These are phyloP conservation scores for Ooceraea biroi DNA, from an alignment of 1,140 invertebrate genomes.

Conservation along the genomic window DNA sequence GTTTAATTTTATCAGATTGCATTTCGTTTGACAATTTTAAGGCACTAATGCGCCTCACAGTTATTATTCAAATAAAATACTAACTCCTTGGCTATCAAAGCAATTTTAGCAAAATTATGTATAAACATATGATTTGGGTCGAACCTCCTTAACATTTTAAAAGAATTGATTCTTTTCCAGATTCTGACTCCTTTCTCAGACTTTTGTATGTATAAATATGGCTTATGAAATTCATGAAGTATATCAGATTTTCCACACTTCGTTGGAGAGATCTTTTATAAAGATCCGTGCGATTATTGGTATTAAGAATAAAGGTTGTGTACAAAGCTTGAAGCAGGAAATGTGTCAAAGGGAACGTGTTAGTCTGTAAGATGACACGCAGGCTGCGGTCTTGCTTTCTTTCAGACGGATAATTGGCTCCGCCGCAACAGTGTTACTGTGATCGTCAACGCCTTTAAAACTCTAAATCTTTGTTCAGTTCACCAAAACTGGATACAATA, in stretches of 20 bases:
- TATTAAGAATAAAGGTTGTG: background rate
- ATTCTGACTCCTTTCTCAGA: too few species aligned
- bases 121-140: background rate
- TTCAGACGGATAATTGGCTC: slow-evolving; percentile 31
- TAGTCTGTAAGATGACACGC: slow-evolving; percentile 45
- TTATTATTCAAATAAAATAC: background rate
- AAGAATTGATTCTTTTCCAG: background rate
- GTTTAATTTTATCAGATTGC: too few species aligned
- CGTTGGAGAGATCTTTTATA: too few species aligned
- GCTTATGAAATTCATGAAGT: background rate
- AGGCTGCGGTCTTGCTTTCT: slow-evolving; percentile 54
- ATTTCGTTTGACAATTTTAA: too few species aligned
- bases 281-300: background rate
- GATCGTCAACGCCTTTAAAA: slow-evolving; percentile 61
- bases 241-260: background rate
- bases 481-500: slow-evolving; percentile 30
- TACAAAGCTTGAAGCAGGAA: background rate
- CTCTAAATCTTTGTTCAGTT: slow-evolving; percentile 52
- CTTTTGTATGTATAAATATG: too few species aligned
- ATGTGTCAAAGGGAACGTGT: background rate
- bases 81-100: background rate
- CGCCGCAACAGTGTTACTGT: slow-evolving; percentile 68
- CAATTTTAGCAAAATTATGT: background rate
- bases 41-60: too few species aligned
- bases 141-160: background rate